Conservation (phyloP, 2,113 vertebrate genomes). For the Perccottus glenii region DNA sequence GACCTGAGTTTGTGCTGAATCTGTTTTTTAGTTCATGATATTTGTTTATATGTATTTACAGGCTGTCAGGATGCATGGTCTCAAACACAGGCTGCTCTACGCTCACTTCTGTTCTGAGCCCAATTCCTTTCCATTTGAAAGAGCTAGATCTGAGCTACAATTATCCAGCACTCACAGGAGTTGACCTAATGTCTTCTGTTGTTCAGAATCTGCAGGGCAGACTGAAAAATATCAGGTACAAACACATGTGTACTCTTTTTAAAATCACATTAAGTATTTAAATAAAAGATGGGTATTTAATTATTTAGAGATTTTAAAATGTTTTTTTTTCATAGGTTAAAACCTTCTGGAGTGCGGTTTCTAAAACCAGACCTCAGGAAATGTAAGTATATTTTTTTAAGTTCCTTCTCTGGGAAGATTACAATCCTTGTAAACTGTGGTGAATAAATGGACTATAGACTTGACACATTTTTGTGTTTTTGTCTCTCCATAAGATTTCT, state of each 20-base stretch:
- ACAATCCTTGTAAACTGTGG: no score
- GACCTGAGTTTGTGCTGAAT: no score
- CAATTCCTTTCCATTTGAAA: not conserved
- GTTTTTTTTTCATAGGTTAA: not conserved
- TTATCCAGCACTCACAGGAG: not conserved
- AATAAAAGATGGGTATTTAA: no score
- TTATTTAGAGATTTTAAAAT: no score
- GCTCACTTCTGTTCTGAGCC: constrained; percentile 6
- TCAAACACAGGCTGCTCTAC: constrained; percentile 16
- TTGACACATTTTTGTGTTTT: not conserved
- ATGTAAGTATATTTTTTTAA: not conserved
- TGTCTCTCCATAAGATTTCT: constrained; percentile 6
- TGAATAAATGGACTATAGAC: no score
- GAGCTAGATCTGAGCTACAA: not conserved
- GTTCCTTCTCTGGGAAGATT: no score
- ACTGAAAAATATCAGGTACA: constrained; percentile 30
- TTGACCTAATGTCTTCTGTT: constrained; percentile 10
- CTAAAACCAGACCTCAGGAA: constrained; percentile 7
- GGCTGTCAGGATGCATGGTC: constrained; percentile 16
- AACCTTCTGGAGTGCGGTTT: not conserved
- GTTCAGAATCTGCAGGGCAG: constrained; percentile 1
- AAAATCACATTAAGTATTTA: no score
- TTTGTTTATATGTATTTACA: not conserved
- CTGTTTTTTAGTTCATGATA: not conserved
- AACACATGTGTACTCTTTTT: not conserved